A percentile compares a stretch with the other conserved stretches of the same genome.
Evolutionary conservation across 2,888 invertebrate genomes (phyloP).

Genomic region (Eupelmus urozonus): DNA sequence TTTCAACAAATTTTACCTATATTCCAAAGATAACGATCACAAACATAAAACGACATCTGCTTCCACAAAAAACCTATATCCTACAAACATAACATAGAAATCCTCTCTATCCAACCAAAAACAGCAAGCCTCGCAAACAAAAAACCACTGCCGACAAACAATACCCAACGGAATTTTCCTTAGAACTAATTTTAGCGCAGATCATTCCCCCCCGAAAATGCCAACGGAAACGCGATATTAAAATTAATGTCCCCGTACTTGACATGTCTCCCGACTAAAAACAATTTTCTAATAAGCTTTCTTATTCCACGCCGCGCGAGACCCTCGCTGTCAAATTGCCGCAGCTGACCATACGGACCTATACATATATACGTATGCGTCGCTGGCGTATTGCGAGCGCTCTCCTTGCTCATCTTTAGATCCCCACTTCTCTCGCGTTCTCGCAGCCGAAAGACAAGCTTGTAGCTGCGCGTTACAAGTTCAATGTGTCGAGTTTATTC

Average conservation of each 20-base stretch:
- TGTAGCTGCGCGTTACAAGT: slow-evolving; percentile 43
- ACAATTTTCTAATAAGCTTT: slow-evolving; percentile 60
- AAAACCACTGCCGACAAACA: too few species aligned
- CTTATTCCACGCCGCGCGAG: slow-evolving; percentile 35
- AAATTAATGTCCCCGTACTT: slow-evolving; percentile 32
- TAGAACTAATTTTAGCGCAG: too few species aligned
- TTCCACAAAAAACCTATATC: too few species aligned
- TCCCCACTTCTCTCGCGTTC: slow-evolving; percentile 42
- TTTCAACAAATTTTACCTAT: too few species aligned
- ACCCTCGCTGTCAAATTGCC: slow-evolving; percentile 47
- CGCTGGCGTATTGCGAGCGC: slow-evolving; percentile 7
- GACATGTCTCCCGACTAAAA: slow-evolving; percentile 5
- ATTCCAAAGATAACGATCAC: too few species aligned
- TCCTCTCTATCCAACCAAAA: too few species aligned
- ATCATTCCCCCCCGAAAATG: slow-evolving; percentile 11
- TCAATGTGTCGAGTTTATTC: slow-evolving; percentile 58
- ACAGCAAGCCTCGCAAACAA: too few species aligned
- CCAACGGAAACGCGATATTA: slow-evolving; percentile 32
- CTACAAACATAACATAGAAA: too few species aligned
- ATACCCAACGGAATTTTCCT: too few species aligned
- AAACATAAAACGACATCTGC: too few species aligned
- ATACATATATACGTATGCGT: background rate
- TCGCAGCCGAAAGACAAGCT: slow-evolving; percentile 1
- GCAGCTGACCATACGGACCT: too few species aligned
- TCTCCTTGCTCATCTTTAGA: slow-evolving; percentile 25